Conservation (phyloP, 2,797 vertebrate species). For the Anguilla marmorata region DNA sequence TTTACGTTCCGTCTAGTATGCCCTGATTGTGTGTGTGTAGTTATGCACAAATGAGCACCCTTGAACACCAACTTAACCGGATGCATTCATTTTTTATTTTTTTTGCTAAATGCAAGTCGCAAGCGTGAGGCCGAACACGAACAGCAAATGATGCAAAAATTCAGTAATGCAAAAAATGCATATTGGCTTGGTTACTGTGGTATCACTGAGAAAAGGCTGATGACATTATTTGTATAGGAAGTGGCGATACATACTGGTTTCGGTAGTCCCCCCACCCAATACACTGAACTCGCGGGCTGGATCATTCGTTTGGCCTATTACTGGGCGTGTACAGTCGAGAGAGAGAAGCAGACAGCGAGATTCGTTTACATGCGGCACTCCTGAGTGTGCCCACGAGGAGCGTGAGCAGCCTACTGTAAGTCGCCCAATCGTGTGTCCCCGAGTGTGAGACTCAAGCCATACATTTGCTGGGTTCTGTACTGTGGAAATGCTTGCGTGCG, state of each 20-base stretch:
- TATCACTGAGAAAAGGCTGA: not conserved
- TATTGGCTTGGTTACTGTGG: not conserved
- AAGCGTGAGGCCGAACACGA: not conserved
- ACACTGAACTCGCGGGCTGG: not conserved
- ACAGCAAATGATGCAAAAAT: not conserved
- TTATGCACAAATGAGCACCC: not conserved
- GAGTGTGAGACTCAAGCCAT: not conserved
- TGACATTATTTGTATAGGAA: not conserved
- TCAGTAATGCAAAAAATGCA: not conserved
- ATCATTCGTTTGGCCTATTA: not conserved
- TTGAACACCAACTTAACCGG: not conserved
- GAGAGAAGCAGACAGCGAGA: not conserved
- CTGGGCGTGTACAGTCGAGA: conserved; percentile 5
- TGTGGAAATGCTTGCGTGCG: not conserved
- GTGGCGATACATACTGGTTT: not conserved
- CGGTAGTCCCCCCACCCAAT: not conserved
- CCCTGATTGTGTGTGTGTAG: not conserved
- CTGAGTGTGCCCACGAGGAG: not conserved
- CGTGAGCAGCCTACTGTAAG: not conserved
- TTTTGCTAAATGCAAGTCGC: not conserved
- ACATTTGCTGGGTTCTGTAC: not conserved
- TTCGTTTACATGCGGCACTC: not conserved
- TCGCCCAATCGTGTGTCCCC: not conserved
- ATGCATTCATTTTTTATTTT: not conserved
- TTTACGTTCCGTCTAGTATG: not conserved